These are phyloP conservation scores for Podarcis raffonei DNA, from an alignment of 2,113 vertebrate genomes.

Conservation along the genomic window DNA sequence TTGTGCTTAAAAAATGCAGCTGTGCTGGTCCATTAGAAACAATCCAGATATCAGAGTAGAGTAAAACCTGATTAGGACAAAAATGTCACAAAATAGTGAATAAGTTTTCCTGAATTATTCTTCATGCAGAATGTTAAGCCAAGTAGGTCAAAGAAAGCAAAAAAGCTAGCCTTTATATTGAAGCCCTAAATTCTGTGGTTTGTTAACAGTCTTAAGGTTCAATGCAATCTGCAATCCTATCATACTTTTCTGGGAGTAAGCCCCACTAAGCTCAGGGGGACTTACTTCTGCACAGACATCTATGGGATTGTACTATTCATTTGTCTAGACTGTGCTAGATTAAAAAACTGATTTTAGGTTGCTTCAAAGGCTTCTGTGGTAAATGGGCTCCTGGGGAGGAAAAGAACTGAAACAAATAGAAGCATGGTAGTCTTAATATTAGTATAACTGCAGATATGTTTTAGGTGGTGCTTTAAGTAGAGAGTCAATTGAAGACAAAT, in stretches of 20 bases:
- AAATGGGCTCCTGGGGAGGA: not conserved
- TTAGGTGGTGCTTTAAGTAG: not conserved
- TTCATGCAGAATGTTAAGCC: not conserved
- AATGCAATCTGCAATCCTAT: no score
- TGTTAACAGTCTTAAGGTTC: no score
- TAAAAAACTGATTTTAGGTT: not conserved
- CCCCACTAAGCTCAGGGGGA: no score
- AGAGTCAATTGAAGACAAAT: not conserved
- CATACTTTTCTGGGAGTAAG: no score
- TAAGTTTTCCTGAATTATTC: not conserved
- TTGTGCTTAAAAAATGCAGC: not conserved
- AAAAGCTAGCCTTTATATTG: not conserved
- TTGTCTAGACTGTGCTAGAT: no score
- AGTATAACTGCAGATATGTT: not conserved
- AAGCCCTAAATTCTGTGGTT: not conserved
- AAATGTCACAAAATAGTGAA: not conserved
- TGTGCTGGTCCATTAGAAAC: not conserved
- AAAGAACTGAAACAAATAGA: not conserved
- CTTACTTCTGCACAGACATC: no score
- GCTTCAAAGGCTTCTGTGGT: not conserved
- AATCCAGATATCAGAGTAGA: not conserved
- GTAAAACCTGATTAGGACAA: not conserved
- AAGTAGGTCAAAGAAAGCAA: not conserved
- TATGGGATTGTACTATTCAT: no score
- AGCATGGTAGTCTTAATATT: not conserved